Evolutionary conservation across 2,113 vertebrate species (phyloP), one percentile per base, ranked within the genome.

Genomic region (Numenius arquata): DNA sequence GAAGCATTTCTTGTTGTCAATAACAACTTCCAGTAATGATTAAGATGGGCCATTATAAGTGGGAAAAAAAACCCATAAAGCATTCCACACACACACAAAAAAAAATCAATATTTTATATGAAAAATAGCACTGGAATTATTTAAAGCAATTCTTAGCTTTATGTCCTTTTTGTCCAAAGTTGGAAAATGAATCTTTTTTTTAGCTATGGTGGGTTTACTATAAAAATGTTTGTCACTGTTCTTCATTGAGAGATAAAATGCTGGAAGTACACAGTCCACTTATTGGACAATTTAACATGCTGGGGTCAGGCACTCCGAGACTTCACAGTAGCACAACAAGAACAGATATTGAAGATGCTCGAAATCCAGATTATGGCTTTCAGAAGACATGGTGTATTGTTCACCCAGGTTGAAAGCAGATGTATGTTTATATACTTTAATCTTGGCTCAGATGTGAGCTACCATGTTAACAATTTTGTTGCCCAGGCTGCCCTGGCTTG

Each of bases 401-500:
- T 93, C 95, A 88, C 94, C 88, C 72, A 88, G 85, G 94, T 71
- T 93, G 97, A 96, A 96, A 96, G 95, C 89, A 94, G 48, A 74
- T 76, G 86, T 50, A 48, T 91, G 93, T 96, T 97, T 95, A 85
- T 86, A 83, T 53, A 84, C 94, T 98, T 97, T 95, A 98, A 97
- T 98, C 97, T 97, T 78, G 30, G 96, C 98, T 98, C 91, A 84
- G 65, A 93, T 95, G 92, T 88, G 96, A 97, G 97, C 95, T 94
- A 96, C 98, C 95, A 88, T 93, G 97, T 97, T 97, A 96, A 97
- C 91, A 93, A 93, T 97, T 97, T 95, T 92, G 96, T 97, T 95
- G 96, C 97, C 97, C 96, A 93, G 92, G 77, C 96, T 85, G 84
- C 97, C 98, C 97, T 97, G 98, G 97, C 95, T 97, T 94, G 97